Percentiles rank a stretch among this genome's conserved stretches.
phyloP scores from a whole-genome alignment of 2,797 vertebrate species.

The Scyliorhinus canicula region DNA sequence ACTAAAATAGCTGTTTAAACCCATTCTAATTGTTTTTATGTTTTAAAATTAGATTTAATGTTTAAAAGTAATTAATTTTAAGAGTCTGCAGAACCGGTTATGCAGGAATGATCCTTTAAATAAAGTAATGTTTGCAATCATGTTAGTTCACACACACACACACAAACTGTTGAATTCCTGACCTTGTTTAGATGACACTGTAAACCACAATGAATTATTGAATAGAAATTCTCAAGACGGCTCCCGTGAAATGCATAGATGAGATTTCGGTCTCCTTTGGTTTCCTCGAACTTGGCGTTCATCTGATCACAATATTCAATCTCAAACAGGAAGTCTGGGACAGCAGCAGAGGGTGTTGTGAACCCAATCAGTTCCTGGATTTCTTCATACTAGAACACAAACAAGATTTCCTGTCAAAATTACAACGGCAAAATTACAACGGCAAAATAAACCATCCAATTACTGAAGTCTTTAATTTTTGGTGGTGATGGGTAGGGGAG shows the following conservation, averaged over 20 bases:
- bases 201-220: constrained; percentile 89
- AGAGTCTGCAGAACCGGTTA: neutral
- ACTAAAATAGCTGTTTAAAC: neutral
- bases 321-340: constrained; percentile 91
- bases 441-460: neutral
- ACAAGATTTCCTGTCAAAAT: neutral
- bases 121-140: neutral
- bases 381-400: constrained; percentile 69
- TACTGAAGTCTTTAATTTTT: neutral
- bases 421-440: neutral
- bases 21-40: neutral
- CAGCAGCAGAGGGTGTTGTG: constrained; percentile 61
- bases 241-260: constrained; percentile 95
- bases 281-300: constrained; percentile 80
- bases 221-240: constrained; percentile 95
- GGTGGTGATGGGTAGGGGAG: neutral
- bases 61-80: neutral
- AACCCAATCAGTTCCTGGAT: constrained; percentile 74
- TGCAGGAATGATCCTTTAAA: neutral
- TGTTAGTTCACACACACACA: neutral
- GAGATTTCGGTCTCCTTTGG: constrained; percentile 70
- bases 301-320: constrained; percentile 78
- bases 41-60: neutral
- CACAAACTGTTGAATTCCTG: constrained; percentile 46
- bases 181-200: constrained; percentile 91